Percentiles rank a stretch among this genome's conserved stretches.
Conservation (phyloP, 2,113 vertebrate species). For the Mustela nigripes region DNA sequence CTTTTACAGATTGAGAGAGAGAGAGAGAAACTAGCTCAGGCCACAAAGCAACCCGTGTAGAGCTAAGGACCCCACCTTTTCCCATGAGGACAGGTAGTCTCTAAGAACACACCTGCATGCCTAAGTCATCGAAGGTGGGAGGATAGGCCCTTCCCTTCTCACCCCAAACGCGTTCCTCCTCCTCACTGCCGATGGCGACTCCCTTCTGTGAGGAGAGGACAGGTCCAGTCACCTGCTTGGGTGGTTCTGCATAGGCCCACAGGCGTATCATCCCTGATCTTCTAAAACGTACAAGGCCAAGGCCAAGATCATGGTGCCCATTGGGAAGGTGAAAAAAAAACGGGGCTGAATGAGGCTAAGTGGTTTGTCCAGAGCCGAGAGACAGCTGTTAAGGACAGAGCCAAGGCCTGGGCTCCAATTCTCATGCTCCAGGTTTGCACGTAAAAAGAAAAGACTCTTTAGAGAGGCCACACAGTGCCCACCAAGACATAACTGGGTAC, state of each 20-base stretch:
- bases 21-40: background rate
- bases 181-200: background rate
- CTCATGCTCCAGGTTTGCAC: background rate
- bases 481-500: background rate
- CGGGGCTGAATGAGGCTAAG: background rate
- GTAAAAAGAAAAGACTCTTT: background rate
- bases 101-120: background rate
- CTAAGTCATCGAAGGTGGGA: background rate
- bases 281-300: background rate
- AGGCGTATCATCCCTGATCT: background rate
- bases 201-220: background rate
- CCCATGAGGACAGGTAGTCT: background rate
- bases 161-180: background rate
- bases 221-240: background rate
- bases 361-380: background rate
- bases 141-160: background rate
- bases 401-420: background rate
- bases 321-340: background rate
- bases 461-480: background rate
- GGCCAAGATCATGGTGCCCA: background rate
- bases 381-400: background rate
- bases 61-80: background rate
- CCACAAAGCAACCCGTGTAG: background rate
- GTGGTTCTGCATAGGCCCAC: background rate
- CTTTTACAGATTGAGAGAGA: background rate